Base-by-base conservation (phyloP, 2,113 vertebrate genomes). In the Gymnobelideus leadbeateri region DNA sequence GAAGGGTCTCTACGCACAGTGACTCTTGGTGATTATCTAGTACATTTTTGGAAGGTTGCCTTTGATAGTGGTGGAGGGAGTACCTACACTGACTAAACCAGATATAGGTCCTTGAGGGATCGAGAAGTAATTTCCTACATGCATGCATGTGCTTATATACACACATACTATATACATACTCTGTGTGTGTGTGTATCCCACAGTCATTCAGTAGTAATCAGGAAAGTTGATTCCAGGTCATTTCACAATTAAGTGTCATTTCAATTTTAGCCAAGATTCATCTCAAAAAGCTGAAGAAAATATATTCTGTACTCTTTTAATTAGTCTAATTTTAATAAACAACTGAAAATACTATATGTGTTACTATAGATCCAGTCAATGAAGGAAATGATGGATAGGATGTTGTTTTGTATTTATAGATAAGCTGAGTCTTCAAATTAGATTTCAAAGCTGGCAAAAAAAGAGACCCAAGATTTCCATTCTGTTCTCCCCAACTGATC, bases 341-440 rank as follows among this genome's bases (percentile, higher is more conserved):
- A n/a, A 77, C 68, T 77, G 37, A n/a, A 77, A 77, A 77, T 68
- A 68, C 16, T n/a, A 19, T 31, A 28, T 61, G 55, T 77, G 37
- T n/a, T n/a, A 19, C 61, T 77, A n/a, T 77, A 77, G 61, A n/a
- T 77, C 61, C 19, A 3, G 10, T 31, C 21, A 9, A 46, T 47
- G 50, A 37, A 2, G 0, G 37, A 52, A 91, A 51, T 53, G 23
- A 24, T 0, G n/a, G 23, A 43, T 43, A 6, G 1, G 0, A 0
- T 21, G 51, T 10, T 54, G 6, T 46, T 61, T 51, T 47, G 28
- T 23, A 93, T 92, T 93, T 53, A 12, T 84, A 90, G 68, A 31
- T 21, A 43, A n/a, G 16, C 54, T 94, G 50, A 3, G 12, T 8
- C 4, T 28, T 46, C 92, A 90, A 95, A 89, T 53, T 10, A 4